A percentile compares a stretch with the other conserved stretches of the same genome.
These are phyloP conservation scores for Poecilia latipinna DNA, from an alignment of 2,113 vertebrate species.

Conservation along the genomic window DNA sequence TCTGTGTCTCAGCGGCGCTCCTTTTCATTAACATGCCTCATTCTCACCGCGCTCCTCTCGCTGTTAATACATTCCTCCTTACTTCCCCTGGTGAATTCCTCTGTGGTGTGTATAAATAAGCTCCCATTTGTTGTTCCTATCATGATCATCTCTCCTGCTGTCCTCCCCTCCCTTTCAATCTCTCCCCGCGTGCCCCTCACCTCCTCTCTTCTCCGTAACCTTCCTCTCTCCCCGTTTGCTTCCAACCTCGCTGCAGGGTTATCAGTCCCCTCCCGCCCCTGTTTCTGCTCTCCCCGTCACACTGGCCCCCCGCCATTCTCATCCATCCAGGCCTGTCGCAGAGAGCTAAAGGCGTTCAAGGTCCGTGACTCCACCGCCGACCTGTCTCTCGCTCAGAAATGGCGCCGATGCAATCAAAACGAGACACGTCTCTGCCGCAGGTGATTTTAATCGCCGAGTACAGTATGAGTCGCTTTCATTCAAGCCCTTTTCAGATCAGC, in stretches of 20 bases:
- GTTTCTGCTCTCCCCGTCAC: constrained; percentile 67
- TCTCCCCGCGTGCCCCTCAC: neutral
- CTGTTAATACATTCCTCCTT: constrained; percentile 49
- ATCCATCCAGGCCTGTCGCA: constrained; percentile 41
- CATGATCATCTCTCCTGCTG: constrained; percentile 48
- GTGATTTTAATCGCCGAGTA: constrained; percentile 39
- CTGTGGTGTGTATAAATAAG: constrained; percentile 42
- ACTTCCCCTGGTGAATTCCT: constrained; percentile 37
- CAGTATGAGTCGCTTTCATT: constrained; percentile 24
- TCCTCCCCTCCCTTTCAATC: constrained; percentile 22
- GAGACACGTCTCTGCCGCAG: constrained; percentile 40
- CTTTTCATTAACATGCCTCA: constrained; percentile 55
- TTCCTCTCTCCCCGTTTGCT: constrained; percentile 38
- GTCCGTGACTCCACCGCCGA: constrained; percentile 57
- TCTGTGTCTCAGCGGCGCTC: constrained; percentile 17
- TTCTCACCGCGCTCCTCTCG: constrained; percentile 39
- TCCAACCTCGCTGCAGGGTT: constrained; percentile 56
- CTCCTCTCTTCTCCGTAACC: neutral
- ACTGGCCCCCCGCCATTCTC: constrained; percentile 36
- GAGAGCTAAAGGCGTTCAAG: constrained; percentile 57
- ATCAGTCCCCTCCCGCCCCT: constrained; percentile 50
- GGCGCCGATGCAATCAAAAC: constrained; percentile 69
- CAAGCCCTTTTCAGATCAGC: constrained; percentile 39
- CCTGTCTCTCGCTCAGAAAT: constrained; percentile 56
- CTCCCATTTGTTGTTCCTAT: constrained; percentile 55